Percentiles rank a stretch among this genome's conserved stretches.
Conservation (phyloP, 2,113 vertebrate genomes). For the Pipra filicauda region DNA sequence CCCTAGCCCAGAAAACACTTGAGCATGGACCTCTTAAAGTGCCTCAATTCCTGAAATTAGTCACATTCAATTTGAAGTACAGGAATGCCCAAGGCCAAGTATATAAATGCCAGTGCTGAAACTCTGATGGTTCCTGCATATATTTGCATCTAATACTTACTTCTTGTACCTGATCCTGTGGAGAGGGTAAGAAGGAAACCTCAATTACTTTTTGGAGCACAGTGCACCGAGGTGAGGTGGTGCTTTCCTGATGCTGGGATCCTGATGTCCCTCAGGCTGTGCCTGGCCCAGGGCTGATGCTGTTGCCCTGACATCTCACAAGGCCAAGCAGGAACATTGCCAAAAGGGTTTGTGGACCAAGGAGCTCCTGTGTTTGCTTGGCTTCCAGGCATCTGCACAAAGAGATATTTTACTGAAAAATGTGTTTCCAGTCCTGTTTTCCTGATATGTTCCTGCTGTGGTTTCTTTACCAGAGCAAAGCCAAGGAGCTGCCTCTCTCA, state of each 20-base stretch:
- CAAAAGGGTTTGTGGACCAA: neutral
- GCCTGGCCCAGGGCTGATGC: neutral
- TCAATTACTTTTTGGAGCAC: neutral
- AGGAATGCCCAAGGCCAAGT: neutral
- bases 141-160: neutral
- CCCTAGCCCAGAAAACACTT: neutral
- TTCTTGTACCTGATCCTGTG: neutral
- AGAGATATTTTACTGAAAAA: neutral
- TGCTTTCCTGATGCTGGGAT: rapidly evolving
- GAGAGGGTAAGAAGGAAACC: neutral
- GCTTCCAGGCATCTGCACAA: neutral
- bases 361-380: neutral
- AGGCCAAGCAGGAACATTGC: rapidly evolving
- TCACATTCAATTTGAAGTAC: neutral
- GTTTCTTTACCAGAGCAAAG: conserved; percentile 82
- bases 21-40: neutral
- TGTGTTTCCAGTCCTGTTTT: neutral
- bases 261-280: neutral
- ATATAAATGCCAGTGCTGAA: neutral
- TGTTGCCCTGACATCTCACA: no score
- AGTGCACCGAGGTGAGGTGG: rapidly evolving
- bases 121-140: neutral
- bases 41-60: conserved; percentile 13
- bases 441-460: neutral
- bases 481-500: conserved; percentile 94